These are phyloP conservation scores for Pogonomyrmex barbatus DNA, from an alignment of 1,140 invertebrate species.

Conservation along the genomic window DNA sequence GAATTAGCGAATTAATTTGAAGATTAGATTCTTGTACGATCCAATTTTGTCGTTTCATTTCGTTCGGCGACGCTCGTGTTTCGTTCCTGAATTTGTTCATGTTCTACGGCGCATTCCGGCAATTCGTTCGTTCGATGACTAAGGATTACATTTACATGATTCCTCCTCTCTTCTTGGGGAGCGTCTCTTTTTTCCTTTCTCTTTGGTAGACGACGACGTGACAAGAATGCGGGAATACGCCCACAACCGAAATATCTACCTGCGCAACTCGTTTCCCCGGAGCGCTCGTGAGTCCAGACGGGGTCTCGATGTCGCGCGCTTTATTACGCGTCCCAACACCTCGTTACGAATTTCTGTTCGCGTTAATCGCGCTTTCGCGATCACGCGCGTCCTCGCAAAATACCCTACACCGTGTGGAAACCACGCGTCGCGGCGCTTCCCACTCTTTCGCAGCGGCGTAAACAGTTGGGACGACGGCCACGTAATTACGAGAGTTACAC, in stretches of 20 bases:
- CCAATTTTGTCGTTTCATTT: not conserved
- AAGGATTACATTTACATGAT: constrained; percentile 40
- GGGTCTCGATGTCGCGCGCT: constrained; percentile 40
- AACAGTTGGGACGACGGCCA: too few relatives aligned
- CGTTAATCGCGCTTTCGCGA: constrained; percentile 30
- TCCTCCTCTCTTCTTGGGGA: not conserved
- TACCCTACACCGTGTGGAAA: not conserved
- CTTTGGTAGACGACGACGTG: constrained; percentile 54
- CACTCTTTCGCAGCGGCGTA: not conserved
- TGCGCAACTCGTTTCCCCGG: constrained; percentile 39
- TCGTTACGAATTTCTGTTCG: constrained; percentile 31
- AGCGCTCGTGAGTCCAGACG: constrained; percentile 51
- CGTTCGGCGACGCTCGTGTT: not conserved
- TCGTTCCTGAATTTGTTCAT: not conserved
- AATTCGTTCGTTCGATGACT: not conserved
- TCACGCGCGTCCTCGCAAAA: not conserved
- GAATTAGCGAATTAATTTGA: not conserved
- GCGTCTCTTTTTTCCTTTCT: not conserved
- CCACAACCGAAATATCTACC: constrained; percentile 67
- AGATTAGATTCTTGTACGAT: not conserved
- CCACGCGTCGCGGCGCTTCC: too few relatives aligned
- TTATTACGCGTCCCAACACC: constrained; percentile 48
- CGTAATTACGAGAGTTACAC: constrained; percentile 3
- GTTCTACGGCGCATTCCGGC: not conserved
- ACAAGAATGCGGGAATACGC: constrained; percentile 69